Conservation (phyloP, 2,888 invertebrate genomes). For the Cheilosia vulpina region DNA sequence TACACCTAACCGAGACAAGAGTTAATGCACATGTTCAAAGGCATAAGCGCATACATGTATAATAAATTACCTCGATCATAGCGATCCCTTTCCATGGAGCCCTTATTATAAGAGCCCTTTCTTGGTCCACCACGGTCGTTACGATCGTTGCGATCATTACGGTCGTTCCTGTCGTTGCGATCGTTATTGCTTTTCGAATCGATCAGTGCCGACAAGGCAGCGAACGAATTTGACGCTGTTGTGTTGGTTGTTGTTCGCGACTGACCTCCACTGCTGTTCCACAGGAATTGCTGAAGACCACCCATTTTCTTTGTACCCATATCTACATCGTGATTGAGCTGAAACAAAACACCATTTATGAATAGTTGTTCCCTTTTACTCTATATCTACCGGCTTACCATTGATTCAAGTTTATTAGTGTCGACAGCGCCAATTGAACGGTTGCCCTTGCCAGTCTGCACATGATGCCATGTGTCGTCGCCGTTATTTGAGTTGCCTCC, state of each 20-base stretch:
- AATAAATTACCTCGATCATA: conserved; percentile 78
- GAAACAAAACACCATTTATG: conserved; percentile 18
- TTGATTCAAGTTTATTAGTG: conserved; percentile 80
- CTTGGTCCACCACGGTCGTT: conserved; percentile 80
- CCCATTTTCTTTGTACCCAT: conserved; percentile 81
- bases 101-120: conserved; percentile 81
- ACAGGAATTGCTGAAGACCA: conserved; percentile 79
- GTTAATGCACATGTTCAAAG: neutral
- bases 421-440: conserved; percentile 80
- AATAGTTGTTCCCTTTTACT: neutral
- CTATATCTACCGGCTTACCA: conserved; percentile 77
- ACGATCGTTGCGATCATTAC: conserved; percentile 79
- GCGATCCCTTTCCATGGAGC: conserved; percentile 82
- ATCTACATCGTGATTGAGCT: conserved; percentile 80
- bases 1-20: conserved; percentile 78
- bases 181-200: conserved; percentile 79
- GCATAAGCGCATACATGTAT: neutral
- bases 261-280: conserved; percentile 76
- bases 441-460: conserved; percentile 82
- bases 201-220: conserved; percentile 79
- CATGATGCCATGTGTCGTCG: conserved; percentile 81
- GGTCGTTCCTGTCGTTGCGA: conserved; percentile 79
- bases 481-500: conserved; percentile 77
- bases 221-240: conserved; percentile 81
- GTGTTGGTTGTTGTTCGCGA: conserved; percentile 76